Evolutionary conservation across 2,797 vertebrate genomes (phyloP).

Genomic region (Alosa sapidissima): DNA sequence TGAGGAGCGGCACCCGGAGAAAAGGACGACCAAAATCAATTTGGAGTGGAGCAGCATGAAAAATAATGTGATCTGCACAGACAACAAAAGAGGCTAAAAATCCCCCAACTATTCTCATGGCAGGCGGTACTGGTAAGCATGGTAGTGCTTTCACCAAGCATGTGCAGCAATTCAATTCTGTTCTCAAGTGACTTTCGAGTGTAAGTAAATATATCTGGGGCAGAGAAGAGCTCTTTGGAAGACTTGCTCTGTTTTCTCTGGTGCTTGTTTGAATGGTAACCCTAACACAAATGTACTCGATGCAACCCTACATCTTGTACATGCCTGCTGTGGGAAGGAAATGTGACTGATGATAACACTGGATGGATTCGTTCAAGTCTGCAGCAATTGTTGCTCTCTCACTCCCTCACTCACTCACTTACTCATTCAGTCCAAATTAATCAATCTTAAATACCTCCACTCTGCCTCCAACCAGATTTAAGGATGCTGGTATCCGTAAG

Average conservation of each 20-base stretch:
- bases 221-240: background rate
- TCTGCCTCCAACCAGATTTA: background rate
- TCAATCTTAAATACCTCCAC: background rate
- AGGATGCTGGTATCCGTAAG: background rate
- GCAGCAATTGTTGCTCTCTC: background rate
- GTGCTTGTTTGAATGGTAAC: background rate
- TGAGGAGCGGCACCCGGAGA: background rate
- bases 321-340: background rate
- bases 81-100: slow-evolving; percentile 4
- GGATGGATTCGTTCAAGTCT: background rate
- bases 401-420: background rate
- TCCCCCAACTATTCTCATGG: slow-evolving; percentile 7
- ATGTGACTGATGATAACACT: background rate
- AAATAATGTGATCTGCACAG: slow-evolving; percentile 24
- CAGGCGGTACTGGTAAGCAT: slow-evolving; percentile 13
- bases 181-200: background rate
- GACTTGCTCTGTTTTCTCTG: background rate
- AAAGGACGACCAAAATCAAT: slow-evolving; percentile 22
- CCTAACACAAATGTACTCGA: background rate
- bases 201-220: slow-evolving; percentile 6
- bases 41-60: slow-evolving; percentile 5
- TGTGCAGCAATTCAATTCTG: slow-evolving; percentile 14
- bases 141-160: background rate
- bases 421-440: background rate
- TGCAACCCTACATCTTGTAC: background rate